A percentile compares a stretch with the other conserved stretches of the same genome.
Conservation (phyloP, 2,888 invertebrate genomes). For the Pelosia muscerda region DNA sequence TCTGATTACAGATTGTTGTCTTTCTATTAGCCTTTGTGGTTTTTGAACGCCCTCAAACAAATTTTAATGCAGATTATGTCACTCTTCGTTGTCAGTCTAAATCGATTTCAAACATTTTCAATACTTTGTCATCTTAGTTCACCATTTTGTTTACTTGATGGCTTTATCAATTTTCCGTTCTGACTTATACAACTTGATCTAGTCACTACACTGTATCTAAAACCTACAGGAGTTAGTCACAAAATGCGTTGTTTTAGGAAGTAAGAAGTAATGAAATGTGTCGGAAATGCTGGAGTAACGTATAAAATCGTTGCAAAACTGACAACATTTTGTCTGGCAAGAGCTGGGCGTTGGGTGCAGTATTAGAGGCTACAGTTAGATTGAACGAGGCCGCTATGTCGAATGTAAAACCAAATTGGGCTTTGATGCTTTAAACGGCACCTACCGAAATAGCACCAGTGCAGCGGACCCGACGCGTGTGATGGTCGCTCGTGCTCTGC, state of each 20-base stretch:
- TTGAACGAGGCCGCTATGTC: constrained; percentile 74
- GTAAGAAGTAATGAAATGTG: constrained; percentile 20
- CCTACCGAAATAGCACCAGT: constrained; percentile 72
- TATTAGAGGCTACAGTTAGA: constrained; percentile 75
- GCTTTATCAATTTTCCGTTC: constrained; percentile 39
- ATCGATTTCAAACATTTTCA: constrained; percentile 57
- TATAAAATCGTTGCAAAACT: constrained; percentile 46
- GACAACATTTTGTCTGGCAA: constrained; percentile 50
- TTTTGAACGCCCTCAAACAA: constrained; percentile 48
- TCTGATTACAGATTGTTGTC: constrained; percentile 72
- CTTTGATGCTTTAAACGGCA: constrained; percentile 80
- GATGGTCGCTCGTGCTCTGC: constrained; percentile 22
- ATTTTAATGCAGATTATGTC: constrained; percentile 66
- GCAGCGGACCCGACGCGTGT: constrained; percentile 49
- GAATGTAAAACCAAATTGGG: constrained; percentile 82
- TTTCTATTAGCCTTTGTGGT: constrained; percentile 64
- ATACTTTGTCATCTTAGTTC: constrained; percentile 46
- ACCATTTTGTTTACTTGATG: constrained; percentile 36
- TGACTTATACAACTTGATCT: constrained; percentile 31
- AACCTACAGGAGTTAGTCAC: constrained; percentile 26
- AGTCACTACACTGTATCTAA: constrained; percentile 31
- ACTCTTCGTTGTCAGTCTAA: constrained; percentile 59
- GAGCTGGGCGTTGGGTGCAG: constrained; percentile 44
- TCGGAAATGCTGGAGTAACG: constrained; percentile 31
- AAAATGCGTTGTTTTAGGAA: constrained; percentile 37